phyloP scores from a whole-genome alignment of 2,888 invertebrate species.

The Papilio gigon region DNA sequence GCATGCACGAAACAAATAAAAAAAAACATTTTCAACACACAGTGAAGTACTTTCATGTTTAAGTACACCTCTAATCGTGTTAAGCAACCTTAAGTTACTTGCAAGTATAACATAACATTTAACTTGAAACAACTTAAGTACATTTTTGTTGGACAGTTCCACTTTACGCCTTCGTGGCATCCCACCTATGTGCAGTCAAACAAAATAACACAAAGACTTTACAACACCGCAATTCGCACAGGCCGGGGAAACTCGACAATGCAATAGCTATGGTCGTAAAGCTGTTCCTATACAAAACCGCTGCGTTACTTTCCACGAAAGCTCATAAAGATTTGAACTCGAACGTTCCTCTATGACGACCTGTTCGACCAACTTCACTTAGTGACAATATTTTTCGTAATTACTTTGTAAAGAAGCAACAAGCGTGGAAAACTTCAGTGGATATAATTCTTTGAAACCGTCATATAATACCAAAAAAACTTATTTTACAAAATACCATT shows the following conservation, averaged over 20 bases:
- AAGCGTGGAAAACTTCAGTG: not conserved
- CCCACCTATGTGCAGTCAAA: constrained; percentile 28
- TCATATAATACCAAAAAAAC: too few relatives aligned
- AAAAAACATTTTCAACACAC: too few relatives aligned
- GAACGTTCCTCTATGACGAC: constrained; percentile 37
- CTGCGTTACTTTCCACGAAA: constrained; percentile 52
- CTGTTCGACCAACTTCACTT: constrained; percentile 19
- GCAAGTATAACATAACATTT: constrained; percentile 12
- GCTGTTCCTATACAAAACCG: constrained; percentile 47
- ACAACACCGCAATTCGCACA: constrained; percentile 46
- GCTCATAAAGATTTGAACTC: constrained; percentile 46
- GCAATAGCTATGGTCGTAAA: constrained; percentile 49
- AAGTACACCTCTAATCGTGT: not conserved
- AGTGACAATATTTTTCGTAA: constrained; percentile 32
- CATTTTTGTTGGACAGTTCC: constrained; percentile 38
- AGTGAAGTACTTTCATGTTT: too few relatives aligned
- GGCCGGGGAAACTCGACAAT: constrained; percentile 51
- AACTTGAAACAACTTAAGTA: constrained; percentile 9
- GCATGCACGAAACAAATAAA: too few relatives aligned
- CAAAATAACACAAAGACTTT: constrained; percentile 46
- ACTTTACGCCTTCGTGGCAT: constrained; percentile 35
- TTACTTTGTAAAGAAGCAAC: constrained; percentile 3
- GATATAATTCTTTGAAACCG: not conserved
- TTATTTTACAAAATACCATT: too few relatives aligned
- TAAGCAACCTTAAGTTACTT: constrained; percentile 2